Conservation (phyloP, 2,888 invertebrate genomes). For the Hypolimnas misippus region DNA sequence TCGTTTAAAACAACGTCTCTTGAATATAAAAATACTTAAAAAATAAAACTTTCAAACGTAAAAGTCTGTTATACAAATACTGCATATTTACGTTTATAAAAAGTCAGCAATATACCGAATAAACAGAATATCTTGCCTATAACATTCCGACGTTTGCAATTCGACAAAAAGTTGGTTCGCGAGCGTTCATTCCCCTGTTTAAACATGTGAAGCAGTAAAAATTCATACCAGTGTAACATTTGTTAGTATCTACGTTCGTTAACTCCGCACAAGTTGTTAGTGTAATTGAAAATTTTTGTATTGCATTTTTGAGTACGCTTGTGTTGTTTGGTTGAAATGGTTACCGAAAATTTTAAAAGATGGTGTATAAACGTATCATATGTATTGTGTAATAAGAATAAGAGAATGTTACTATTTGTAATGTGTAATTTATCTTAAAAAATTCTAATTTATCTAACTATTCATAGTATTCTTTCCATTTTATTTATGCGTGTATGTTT, state of each 20-base stretch:
- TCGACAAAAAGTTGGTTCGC: constrained; percentile 5
- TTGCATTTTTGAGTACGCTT: background rate
- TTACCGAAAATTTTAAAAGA: background rate
- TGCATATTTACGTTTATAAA: background rate
- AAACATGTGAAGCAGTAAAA: constrained; percentile 9
- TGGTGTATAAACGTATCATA: too few relatives aligned
- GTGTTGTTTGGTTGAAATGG: background rate
- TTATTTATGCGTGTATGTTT: too few relatives aligned
- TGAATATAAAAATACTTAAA: too few relatives aligned
- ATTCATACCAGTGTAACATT: constrained; percentile 8
- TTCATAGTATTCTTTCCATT: too few relatives aligned
- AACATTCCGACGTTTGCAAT: background rate
- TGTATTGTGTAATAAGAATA: too few relatives aligned
- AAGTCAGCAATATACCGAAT: background rate
- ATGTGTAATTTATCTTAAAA: too few relatives aligned
- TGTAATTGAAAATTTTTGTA: background rate
- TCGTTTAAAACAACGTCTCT: too few relatives aligned
- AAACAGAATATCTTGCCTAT: constrained; percentile 6
- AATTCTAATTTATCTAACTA: too few relatives aligned
- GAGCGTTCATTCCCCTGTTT: constrained; percentile 5
- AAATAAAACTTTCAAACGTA: too few relatives aligned
- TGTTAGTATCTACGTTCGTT: constrained; percentile 6
- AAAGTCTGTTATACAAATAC: background rate
- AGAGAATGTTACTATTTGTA: too few relatives aligned
- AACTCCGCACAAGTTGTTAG: background rate